phyloP scores from a whole-genome alignment of 1,140 invertebrate genomes.

The Drosophila kanapiae region DNA sequence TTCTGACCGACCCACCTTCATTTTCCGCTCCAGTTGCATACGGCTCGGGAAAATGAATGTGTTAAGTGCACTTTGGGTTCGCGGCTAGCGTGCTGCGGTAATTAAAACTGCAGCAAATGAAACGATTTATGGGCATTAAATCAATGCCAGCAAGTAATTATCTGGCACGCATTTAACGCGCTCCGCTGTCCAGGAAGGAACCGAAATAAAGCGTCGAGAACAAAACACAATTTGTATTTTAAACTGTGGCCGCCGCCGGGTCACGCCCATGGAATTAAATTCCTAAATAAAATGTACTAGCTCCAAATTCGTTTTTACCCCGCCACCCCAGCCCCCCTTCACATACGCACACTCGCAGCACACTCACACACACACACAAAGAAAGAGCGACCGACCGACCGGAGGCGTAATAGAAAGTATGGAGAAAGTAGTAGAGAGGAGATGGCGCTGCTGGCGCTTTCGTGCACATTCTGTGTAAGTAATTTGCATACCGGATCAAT shows the following conservation, averaged over 20 bases:
- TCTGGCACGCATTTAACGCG: slow-evolving; percentile 38
- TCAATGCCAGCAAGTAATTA: slow-evolving; percentile 71
- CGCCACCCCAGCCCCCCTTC: neutral
- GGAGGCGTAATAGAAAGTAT: slow-evolving; percentile 65
- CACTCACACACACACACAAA: slow-evolving; percentile 27
- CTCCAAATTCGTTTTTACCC: neutral
- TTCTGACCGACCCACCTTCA: neutral
- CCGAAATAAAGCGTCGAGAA: slow-evolving; percentile 35
- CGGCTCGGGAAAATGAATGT: slow-evolving; percentile 33
- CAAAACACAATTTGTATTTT: slow-evolving; percentile 43
- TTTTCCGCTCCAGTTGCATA: neutral
- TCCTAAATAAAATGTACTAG: slow-evolving; percentile 54
- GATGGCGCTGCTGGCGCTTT: slow-evolving; percentile 70
- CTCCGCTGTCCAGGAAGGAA: slow-evolving; percentile 18
- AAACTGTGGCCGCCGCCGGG: slow-evolving; percentile 30
- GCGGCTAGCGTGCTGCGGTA: slow-evolving; percentile 38
- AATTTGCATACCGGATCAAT: slow-evolving; percentile 85
- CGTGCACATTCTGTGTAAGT: slow-evolving; percentile 82
- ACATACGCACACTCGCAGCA: slow-evolving; percentile 12
- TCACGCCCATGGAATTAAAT: slow-evolving; percentile 48
- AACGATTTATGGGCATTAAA: slow-evolving; percentile 71
- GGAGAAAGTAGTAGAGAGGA: slow-evolving; percentile 69
- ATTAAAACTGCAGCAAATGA: slow-evolving; percentile 63
- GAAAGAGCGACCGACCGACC: slow-evolving; percentile 10
- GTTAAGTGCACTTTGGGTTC: slow-evolving; percentile 51